Evolutionary conservation across 2,113 vertebrate genomes (phyloP), one percentile per base, ranked within the genome.

Genomic region (Phaethornis superciliosus): DNA sequence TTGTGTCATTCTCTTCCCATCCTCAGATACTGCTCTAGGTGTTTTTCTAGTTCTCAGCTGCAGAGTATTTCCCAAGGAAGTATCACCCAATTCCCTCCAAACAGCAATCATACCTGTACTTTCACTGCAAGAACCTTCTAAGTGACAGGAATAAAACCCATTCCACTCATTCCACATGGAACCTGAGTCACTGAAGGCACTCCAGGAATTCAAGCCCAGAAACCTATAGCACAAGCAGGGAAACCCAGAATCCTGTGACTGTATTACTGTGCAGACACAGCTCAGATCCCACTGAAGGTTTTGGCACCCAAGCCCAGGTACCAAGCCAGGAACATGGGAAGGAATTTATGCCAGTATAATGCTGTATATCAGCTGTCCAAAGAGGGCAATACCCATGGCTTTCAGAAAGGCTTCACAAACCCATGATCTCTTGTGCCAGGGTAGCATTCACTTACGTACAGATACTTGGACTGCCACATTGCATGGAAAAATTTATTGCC

Each of bases 401-500:
- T 85, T 94, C 52, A 65, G 65, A 75, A 81, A 78, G 52, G 10
- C 24, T 54, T 64, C 37, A 46, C 40, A 65, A 64, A 76, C 17
- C 27, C 9, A 1, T 4, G 4, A 10, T 76, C 46, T 46, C 67
- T 35, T 76, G 27, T 64, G 35, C 23, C 22, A 81, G 33, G 19
- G 37, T 32, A 64, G 40, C 16, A 71, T 86, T 87, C 52, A 71
- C 8, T 33, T 58, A n/a, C 44, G 67, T 23, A 74, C 3, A 81
- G 56, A 64, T 49, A 54, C n/a, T 58, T 70, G 54, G 64, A 91
- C 47, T 49, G 24, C 26, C 49, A 47, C 8, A 7, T 37, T 79
- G 82, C 71, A 93, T 90, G 33, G 63, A 88, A 27, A 81, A 20
- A 54, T 96, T 94, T 92, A 94, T 95, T 96, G 67, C 40, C 54